Base-by-base conservation (phyloP, 2,888 invertebrate genomes). In the Leptopilina myrica region DNA sequence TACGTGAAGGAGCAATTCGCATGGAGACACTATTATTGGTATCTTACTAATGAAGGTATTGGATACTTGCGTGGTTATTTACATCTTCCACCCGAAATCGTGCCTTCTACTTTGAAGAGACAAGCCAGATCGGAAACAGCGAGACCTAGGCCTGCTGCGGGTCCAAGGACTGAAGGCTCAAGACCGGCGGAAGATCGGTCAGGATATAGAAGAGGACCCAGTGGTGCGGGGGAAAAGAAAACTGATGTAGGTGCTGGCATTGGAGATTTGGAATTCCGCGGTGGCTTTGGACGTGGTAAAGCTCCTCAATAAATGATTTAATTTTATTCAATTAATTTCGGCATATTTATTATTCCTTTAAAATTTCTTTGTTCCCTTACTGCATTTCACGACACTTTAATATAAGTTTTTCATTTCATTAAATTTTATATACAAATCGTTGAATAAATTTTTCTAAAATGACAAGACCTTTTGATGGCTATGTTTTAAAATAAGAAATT, bases 1-100 rank as follows among this genome's bases (percentile, higher is more conserved):
- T 97, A 96, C 90, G 99, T 99, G n/a, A 98, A 97, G 92, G 99
- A 99, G 94, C 99, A 99, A 93, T 99, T 99, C 92, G 99, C 99
- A 5, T 99, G 99, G 99, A 95, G 99, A 89, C 99, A 99, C 92
- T 99, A 97, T 90, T 99, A 99, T 92, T 99, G 99, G 99, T 98
- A 98, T 93, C 94, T 99, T 87, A 99, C 98, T 85, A 99, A 99
- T 92, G 98, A 99, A 90, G 99, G 99, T 86, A 99, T 99, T 92
- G 97, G 98, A 92, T 99, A 98, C 92, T 93, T 99, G 85, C 94
- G 99, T 85, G 96, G 96, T 90, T 99, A 97, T 93, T 94, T 99
- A 84, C 98, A 99, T 91, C 94, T 99, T 90, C 99, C 99, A 9
- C 96, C 98, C 83, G 99, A 99, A 95, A 99, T 99, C 92, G 99